Percentiles rank a stretch among this genome's conserved stretches.
Evolutionary conservation across 2,113 vertebrate species (phyloP).

Genomic region (Ranitomeya imitator): DNA sequence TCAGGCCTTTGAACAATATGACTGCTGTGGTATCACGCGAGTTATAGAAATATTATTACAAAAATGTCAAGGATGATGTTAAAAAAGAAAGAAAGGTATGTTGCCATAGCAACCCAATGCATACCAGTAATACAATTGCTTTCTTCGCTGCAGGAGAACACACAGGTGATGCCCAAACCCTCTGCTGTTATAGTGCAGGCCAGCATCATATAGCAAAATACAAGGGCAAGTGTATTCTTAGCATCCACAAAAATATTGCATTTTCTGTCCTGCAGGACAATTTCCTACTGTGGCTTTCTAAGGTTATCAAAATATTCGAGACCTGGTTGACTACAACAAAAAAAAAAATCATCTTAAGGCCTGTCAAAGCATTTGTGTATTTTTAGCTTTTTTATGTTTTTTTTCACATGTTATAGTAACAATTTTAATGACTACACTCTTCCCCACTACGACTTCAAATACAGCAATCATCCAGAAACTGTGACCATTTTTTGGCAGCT

Average conservation of each 20-base stretch:
- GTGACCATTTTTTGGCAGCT: too few relatives aligned
- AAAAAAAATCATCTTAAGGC: neutral
- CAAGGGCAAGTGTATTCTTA: neutral
- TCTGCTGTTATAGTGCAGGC: neutral
- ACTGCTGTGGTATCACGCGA: neutral
- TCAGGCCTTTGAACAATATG: neutral
- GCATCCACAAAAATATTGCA: neutral
- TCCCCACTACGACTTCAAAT: too few relatives aligned
- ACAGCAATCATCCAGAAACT: too few relatives aligned
- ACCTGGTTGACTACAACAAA: neutral
- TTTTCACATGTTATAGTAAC: neutral
- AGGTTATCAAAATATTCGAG: neutral
- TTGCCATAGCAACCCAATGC: conserved; percentile 30
- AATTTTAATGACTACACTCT: too few relatives aligned
- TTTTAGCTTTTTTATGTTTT: neutral
- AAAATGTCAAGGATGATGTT: conserved; percentile 23
- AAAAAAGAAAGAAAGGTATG: neutral
- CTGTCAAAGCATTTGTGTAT: neutral
- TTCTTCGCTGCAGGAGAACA: conserved; percentile 39
- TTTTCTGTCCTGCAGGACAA: conserved; percentile 7
- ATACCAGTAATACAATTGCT: conserved; percentile 42
- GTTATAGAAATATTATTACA: conserved; percentile 25
- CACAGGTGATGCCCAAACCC: conserved; percentile 37
- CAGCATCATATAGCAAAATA: neutral
- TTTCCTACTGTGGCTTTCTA: neutral